Evolutionary conservation across 2,888 invertebrate species (phyloP).

Genomic region (Lasioglossum vierecki): DNA sequence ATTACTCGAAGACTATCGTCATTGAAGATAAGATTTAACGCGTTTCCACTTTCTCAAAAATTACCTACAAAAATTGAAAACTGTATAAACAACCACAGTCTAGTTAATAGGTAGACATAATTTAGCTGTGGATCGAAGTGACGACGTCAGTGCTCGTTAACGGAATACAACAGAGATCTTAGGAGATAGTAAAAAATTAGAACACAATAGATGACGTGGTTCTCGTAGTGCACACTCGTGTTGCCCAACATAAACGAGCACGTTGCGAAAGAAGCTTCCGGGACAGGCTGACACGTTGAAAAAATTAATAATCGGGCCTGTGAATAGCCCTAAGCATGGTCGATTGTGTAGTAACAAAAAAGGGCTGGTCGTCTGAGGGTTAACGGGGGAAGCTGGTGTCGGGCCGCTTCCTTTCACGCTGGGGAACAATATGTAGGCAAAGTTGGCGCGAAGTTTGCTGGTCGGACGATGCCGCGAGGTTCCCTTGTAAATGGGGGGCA

Average conservation of each 20-base stretch:
- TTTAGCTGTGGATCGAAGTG: too few relatives aligned
- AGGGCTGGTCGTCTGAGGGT: not conserved
- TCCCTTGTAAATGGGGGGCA: constrained; percentile 28
- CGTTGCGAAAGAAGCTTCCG: not conserved
- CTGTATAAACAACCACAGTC: too few relatives aligned
- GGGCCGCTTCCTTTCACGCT: constrained; percentile 68
- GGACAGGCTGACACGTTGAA: not conserved
- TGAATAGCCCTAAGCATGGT: not conserved
- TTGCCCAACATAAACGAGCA: not conserved
- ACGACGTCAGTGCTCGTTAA: too few relatives aligned
- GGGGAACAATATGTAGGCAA: constrained; percentile 71
- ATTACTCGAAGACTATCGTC: too few relatives aligned
- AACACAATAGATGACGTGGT: too few relatives aligned
- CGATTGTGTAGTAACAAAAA: not conserved
- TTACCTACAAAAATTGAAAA: too few relatives aligned
- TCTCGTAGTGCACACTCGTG: too few relatives aligned
- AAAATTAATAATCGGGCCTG: not conserved
- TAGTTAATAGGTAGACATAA: too few relatives aligned
- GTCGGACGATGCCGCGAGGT: constrained; percentile 62
- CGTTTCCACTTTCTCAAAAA: too few relatives aligned
- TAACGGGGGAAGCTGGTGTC: constrained; percentile 55
- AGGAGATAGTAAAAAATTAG: too few relatives aligned
- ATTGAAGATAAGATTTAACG: too few relatives aligned
- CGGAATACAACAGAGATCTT: too few relatives aligned
- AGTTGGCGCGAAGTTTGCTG: constrained; percentile 75